Conservation (phyloP, 2,797 vertebrate genomes). For the Malacoraja senta region DNA sequence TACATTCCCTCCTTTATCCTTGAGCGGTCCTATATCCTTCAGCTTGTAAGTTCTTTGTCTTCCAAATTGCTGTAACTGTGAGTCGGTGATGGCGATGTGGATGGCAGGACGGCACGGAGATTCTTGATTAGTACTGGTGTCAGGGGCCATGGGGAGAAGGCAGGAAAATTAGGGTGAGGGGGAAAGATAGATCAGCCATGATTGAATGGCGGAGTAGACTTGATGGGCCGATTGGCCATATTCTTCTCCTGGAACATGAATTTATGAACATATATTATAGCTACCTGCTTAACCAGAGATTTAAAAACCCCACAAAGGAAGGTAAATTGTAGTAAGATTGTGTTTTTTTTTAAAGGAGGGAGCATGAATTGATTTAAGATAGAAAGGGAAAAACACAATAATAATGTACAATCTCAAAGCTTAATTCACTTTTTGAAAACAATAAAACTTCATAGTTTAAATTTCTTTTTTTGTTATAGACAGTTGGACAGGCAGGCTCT, state of each 20-base stretch:
- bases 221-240: no score
- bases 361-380: neutral
- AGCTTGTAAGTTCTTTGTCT: neutral
- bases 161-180: no score
- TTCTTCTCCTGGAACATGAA: no score
- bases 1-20: no score
- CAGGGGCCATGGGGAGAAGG: no score
- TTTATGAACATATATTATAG: neutral
- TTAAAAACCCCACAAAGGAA: neutral
- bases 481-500: neutral
- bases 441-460: neutral
- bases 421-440: neutral
- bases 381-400: neutral
- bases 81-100: neutral
- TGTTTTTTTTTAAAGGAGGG: neutral
- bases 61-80: neutral
- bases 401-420: neutral
- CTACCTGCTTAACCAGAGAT: neutral
- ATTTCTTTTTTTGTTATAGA: neutral
- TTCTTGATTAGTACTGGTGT: no score
- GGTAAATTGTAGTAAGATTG: neutral
- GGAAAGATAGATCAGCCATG: no score
- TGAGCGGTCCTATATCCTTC: neutral
- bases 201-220: no score
- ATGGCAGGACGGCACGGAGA: neutral